These are phyloP conservation scores for Brachycybe producta DNA, from an alignment of 2,888 invertebrate species.

Conservation along the genomic window DNA sequence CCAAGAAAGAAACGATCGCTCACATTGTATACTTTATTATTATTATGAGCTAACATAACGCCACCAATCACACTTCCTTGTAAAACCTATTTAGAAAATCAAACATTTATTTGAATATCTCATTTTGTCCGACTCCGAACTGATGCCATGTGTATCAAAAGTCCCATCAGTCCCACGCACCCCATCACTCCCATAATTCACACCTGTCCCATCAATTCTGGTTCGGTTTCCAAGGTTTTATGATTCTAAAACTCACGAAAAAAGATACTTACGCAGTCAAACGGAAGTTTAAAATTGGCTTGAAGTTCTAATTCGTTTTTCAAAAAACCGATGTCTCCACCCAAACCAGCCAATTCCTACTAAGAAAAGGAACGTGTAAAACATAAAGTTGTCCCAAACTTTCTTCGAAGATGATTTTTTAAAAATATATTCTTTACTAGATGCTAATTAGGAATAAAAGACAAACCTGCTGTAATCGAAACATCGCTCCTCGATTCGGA, in stretches of 20 bases:
- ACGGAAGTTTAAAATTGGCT: constrained; percentile 50
- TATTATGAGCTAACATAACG: constrained; percentile 45
- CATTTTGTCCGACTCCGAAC: too few relatives aligned
- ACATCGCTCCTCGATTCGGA: constrained; percentile 56
- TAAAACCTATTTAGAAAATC: constrained; percentile 44
- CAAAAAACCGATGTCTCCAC: constrained; percentile 81
- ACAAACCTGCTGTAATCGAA: constrained; percentile 38
- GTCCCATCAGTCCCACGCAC: too few relatives aligned
- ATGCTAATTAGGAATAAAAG: not conserved
- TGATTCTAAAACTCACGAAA: too few relatives aligned
- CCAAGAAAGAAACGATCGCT: constrained; percentile 73
- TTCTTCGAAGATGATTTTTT: too few relatives aligned
- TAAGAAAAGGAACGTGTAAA: not conserved
- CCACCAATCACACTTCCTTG: constrained; percentile 58
- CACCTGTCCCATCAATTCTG: too few relatives aligned
- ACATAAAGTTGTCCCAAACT: not conserved
- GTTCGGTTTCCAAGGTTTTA: too few relatives aligned
- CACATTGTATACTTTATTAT: constrained; percentile 46
- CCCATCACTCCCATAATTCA: too few relatives aligned
- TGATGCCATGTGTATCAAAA: too few relatives aligned
- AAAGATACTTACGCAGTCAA: constrained; percentile 46
- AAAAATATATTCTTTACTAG: too few relatives aligned
- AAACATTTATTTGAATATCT: constrained; percentile 13
- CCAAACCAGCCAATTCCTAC: constrained; percentile 72
- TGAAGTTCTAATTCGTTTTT: constrained; percentile 67